A percentile compares a stretch with the other conserved stretches of the same genome.
phyloP scores from a whole-genome alignment of 1,140 invertebrate species.

The Caerostris extrusa region DNA sequence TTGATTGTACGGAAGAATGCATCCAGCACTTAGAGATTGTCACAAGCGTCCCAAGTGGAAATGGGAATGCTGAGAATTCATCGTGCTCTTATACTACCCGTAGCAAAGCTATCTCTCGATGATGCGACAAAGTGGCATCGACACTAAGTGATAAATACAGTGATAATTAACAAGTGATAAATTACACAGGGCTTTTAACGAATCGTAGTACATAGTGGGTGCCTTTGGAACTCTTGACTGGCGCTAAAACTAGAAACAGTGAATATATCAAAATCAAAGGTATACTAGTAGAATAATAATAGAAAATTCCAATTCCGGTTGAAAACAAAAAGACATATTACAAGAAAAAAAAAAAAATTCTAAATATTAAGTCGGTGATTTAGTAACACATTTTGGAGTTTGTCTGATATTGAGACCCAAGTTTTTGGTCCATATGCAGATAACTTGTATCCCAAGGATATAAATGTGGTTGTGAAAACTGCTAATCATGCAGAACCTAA shows the following conservation, averaged over 20 bases:
- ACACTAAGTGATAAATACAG: too few species aligned
- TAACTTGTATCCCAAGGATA: too few species aligned
- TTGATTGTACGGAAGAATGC: conserved; percentile 70
- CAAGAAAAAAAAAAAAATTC: too few species aligned
- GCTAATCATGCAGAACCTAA: too few species aligned
- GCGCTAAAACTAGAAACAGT: not conserved
- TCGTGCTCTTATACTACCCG: not conserved
- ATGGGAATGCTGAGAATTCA: conserved; percentile 18
- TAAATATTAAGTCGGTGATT: too few species aligned
- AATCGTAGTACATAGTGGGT: not conserved
- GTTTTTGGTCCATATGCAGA: too few species aligned
- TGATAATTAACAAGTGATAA: too few species aligned
- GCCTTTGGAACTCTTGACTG: not conserved
- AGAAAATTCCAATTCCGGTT: not conserved
- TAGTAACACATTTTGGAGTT: too few species aligned
- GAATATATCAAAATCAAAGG: not conserved
- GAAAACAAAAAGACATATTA: not conserved
- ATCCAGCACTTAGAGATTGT: conserved; percentile 72
- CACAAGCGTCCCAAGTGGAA: not conserved
- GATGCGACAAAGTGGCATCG: not conserved
- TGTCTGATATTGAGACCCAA: too few species aligned
- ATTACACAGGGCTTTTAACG: not conserved
- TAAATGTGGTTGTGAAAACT: too few species aligned
- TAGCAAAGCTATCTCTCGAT: not conserved
- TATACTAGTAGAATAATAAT: not conserved